Percentiles rank a stretch among this genome's conserved stretches.
These are phyloP conservation scores for Mesorhabditis belari DNA, from an alignment of 2,888 invertebrate genomes.

Conservation along the genomic window DNA sequence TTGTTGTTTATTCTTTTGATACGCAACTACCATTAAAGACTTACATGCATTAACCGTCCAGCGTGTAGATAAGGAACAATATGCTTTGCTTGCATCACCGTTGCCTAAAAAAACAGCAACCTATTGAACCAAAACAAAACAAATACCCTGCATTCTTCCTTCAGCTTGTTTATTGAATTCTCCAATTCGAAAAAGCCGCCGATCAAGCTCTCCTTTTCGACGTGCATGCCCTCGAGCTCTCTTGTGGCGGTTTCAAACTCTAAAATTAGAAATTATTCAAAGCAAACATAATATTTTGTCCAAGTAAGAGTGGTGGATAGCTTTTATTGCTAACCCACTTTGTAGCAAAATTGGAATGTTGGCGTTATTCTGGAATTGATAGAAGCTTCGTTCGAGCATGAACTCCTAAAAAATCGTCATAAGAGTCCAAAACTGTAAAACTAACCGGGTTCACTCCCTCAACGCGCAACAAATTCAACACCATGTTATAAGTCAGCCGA, in stretches of 20 bases:
- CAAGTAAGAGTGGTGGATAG: neutral
- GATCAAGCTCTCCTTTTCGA: slow-evolving; percentile 71
- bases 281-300: neutral
- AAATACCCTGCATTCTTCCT: slow-evolving; percentile 1
- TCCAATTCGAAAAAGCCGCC: slow-evolving; percentile 70
- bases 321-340: slow-evolving; percentile 61
- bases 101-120: slow-evolving; percentile 62
- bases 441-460: slow-evolving; percentile 90
- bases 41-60: slow-evolving; percentile 81
- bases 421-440: neutral
- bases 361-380: slow-evolving; percentile 96
- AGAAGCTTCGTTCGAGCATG: slow-evolving; percentile 95
- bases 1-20: neutral
- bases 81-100: slow-evolving; percentile 77
- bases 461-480: slow-evolving; percentile 84
- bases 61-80: slow-evolving; percentile 87
- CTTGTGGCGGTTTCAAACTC: slow-evolving; percentile 67
- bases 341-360: slow-evolving; percentile 81
- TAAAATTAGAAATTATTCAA: slow-evolving; percentile 48
- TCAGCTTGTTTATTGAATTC: slow-evolving; percentile 6
- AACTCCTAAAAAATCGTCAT: slow-evolving; percentile 77
- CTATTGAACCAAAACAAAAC: neutral
- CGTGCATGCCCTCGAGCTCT: slow-evolving; percentile 63
- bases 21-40: neutral
- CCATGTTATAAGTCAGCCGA: slow-evolving; percentile 99